phyloP scores from a whole-genome alignment of 2,888 invertebrate genomes.

The Pristionchus entomophagus region DNA sequence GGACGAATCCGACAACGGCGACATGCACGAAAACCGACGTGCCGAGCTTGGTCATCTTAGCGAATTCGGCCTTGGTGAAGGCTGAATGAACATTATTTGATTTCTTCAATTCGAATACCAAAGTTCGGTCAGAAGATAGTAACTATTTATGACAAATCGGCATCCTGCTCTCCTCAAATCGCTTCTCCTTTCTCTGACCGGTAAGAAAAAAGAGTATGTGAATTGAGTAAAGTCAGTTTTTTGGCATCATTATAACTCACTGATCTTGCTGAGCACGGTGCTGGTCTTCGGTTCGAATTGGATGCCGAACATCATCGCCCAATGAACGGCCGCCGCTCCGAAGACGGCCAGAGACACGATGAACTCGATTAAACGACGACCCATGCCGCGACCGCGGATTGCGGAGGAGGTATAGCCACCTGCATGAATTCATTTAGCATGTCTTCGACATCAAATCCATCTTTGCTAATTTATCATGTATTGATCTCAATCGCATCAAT shows the following conservation, averaged over 20 bases:
- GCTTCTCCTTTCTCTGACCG: too few relatives aligned
- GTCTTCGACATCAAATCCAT: too few relatives aligned
- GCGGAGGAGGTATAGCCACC: neutral
- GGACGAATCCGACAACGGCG: constrained; percentile 29
- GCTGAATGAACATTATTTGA: neutral
- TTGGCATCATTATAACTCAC: constrained; percentile 24
- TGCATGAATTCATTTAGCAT: too few relatives aligned
- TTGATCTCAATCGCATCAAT: too few relatives aligned
- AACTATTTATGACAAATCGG: too few relatives aligned
- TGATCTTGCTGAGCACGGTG: constrained; percentile 34
- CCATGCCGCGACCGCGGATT: neutral
- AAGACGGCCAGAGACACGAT: constrained; percentile 1
- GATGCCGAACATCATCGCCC: constrained; percentile 66
- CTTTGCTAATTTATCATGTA: too few relatives aligned
- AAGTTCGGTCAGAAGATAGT: too few relatives aligned
- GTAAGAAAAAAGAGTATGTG: too few relatives aligned
- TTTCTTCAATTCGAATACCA: too few relatives aligned
- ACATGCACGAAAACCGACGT: constrained; percentile 36
- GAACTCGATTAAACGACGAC: constrained; percentile 3
- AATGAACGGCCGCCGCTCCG: constrained; percentile 63
- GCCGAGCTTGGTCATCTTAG: neutral
- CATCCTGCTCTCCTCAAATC: too few relatives aligned
- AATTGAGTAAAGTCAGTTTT: too few relatives aligned
- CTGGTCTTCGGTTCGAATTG: neutral
- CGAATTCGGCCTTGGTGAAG: constrained; percentile 47